These are phyloP conservation scores for Galerucella nymphaeae DNA, from an alignment of 2,888 invertebrate species.

Conservation along the genomic window DNA sequence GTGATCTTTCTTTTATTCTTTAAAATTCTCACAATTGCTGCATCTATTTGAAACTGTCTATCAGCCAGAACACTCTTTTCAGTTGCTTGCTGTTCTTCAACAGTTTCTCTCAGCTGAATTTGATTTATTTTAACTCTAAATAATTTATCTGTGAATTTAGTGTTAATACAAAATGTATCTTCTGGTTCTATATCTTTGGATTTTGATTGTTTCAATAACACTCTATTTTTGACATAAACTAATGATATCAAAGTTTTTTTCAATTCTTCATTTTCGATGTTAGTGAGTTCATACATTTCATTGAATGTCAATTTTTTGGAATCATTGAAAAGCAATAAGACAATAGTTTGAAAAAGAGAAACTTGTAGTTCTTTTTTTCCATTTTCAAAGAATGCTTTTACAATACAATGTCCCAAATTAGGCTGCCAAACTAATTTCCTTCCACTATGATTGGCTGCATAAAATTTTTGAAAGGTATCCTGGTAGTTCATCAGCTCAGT, in stretches of 20 bases:
- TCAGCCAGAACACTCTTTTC: conserved; percentile 98
- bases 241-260: conserved; percentile 93
- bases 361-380: conserved; percentile 95
- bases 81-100: conserved; percentile 91
- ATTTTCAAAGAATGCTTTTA: conserved; percentile 86
- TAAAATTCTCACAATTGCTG: conserved; percentile 98
- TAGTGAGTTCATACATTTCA: conserved; percentile 89
- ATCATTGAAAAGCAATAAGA: conserved; percentile 92
- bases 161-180: conserved; percentile 83
- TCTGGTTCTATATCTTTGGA: conserved; percentile 88
- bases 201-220: conserved; percentile 86
- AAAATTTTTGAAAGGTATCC: conserved; percentile 95
- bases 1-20: conserved; percentile 95
- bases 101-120: conserved; percentile 82
- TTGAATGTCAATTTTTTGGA: conserved; percentile 81
- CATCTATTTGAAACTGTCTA: conserved; percentile 98
- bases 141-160: conserved; percentile 92
- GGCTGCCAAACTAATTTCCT: conserved; percentile 98
- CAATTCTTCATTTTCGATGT: conserved; percentile 91
- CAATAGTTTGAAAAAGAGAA: conserved; percentile 94
- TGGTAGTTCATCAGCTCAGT: conserved; percentile 89
- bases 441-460: conserved; percentile 94
- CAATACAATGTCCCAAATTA: conserved; percentile 92
- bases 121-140: conserved; percentile 98
- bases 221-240: conserved; percentile 91